Conservation (phyloP, 2,888 invertebrate species). For the Silvanus unidentatus region DNA sequence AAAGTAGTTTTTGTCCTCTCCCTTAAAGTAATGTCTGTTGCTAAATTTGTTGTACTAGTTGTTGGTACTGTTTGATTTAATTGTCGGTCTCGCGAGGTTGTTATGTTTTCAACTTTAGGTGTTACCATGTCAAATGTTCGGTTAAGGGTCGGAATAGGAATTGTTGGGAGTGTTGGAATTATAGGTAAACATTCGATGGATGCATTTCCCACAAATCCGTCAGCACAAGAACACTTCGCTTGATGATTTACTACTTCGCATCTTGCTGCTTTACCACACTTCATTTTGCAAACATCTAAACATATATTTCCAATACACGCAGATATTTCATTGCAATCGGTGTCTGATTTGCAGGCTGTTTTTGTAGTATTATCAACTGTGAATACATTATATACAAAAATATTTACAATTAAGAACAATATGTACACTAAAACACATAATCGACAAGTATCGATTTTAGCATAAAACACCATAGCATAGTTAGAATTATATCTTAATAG, state of each 20-base stretch:
- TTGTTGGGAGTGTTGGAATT: neutral
- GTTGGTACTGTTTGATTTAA: neutral
- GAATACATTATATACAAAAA: constrained; percentile 42
- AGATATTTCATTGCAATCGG: constrained; percentile 50
- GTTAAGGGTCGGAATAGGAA: neutral
- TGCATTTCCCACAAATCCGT: constrained; percentile 51
- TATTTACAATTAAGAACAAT: constrained; percentile 34
- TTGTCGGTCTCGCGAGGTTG: neutral
- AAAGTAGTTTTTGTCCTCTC: too few relatives aligned
- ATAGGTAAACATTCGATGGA: constrained; percentile 45
- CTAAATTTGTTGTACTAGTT: too few relatives aligned
- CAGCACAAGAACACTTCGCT: constrained; percentile 46
- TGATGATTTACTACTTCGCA: constrained; percentile 50
- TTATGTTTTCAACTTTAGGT: too few relatives aligned
- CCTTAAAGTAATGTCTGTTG: too few relatives aligned
- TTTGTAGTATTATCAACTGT: constrained; percentile 46
- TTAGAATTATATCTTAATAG: constrained; percentile 1
- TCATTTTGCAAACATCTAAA: constrained; percentile 49
- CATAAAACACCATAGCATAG: constrained; percentile 20
- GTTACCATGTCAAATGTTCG: too few relatives aligned
- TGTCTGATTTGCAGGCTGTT: constrained; percentile 48
- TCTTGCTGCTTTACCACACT: constrained; percentile 47
- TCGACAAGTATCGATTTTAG: neutral
- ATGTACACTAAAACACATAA: constrained; percentile 20
- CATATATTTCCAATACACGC: constrained; percentile 51